phyloP scores from a whole-genome alignment of 2,888 invertebrate genomes.

The Torymus texanus region DNA sequence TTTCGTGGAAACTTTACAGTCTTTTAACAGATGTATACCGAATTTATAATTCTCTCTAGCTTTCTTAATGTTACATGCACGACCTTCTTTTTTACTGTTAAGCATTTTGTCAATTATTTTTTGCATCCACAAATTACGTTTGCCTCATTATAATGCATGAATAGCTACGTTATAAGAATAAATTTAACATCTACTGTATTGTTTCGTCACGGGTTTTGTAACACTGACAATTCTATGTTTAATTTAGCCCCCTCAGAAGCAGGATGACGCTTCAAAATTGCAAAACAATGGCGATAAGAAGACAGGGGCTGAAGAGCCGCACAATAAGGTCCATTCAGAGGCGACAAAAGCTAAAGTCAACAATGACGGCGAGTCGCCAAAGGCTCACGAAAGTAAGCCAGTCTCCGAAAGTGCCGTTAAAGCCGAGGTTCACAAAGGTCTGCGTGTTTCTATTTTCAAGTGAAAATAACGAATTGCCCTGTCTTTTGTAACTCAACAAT shows the following conservation, averaged over 20 bases:
- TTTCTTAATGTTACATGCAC: too few species aligned
- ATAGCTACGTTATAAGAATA: too few species aligned
- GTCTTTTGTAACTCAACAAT: too few species aligned
- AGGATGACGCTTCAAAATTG: constrained; percentile 3
- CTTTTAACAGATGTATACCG: too few species aligned
- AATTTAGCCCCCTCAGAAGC: constrained; percentile 38
- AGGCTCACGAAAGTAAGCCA: constrained; percentile 26
- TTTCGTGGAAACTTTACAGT: too few species aligned
- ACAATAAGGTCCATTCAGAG: not conserved
- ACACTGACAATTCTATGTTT: not conserved
- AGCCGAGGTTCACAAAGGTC: constrained; percentile 45
- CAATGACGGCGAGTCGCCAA: not conserved
- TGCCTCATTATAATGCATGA: too few species aligned
- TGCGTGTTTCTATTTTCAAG: not conserved
- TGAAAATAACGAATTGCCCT: too few species aligned
- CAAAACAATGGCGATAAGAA: constrained; percentile 25
- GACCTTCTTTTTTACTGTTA: too few species aligned
- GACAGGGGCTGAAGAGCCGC: constrained; percentile 11
- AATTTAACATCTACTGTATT: not conserved
- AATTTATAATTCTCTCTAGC: too few species aligned
- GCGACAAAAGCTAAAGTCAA: constrained; percentile 17
- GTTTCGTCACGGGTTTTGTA: too few species aligned
- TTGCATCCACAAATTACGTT: too few species aligned
- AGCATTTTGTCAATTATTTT: too few species aligned
- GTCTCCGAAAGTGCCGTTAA: not conserved